phyloP scores from a whole-genome alignment of 2,797 vertebrate genomes.

The Ceyx erithaca region DNA sequence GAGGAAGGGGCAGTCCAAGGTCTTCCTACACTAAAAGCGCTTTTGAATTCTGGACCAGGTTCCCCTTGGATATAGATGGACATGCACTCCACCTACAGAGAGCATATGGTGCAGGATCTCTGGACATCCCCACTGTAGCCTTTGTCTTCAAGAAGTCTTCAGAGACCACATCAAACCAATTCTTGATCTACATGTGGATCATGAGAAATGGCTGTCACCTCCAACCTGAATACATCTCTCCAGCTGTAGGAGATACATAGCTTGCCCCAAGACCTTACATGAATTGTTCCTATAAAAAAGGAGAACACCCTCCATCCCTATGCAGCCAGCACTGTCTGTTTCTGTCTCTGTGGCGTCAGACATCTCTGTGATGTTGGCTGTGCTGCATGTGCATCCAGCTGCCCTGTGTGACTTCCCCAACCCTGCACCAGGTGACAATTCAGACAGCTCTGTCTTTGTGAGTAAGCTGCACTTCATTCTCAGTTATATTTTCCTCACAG shows the following conservation, averaged over 20 bases:
- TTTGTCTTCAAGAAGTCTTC: background rate
- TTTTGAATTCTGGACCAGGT: background rate
- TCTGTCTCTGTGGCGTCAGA: background rate
- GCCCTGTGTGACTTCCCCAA: background rate
- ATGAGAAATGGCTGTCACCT: background rate
- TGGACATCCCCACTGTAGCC: background rate
- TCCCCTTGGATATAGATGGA: background rate
- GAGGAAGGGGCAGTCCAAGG: background rate
- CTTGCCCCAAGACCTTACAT: background rate
- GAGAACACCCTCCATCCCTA: background rate
- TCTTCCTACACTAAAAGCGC: background rate
- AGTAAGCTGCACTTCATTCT: background rate
- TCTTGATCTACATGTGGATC: background rate
- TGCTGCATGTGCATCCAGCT: accelerated
- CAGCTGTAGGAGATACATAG: background rate
- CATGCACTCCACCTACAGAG: background rate
- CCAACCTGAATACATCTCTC: background rate
- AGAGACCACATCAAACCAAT: background rate
- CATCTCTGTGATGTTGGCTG: background rate
- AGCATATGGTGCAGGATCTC: background rate
- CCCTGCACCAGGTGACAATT: background rate
- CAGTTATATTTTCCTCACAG: background rate
- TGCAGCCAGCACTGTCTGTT: background rate
- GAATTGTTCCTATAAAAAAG: background rate
- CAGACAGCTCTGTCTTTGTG: background rate